Conservation (phyloP, 2,797 vertebrate species). For the Sparidentex hasta region DNA sequence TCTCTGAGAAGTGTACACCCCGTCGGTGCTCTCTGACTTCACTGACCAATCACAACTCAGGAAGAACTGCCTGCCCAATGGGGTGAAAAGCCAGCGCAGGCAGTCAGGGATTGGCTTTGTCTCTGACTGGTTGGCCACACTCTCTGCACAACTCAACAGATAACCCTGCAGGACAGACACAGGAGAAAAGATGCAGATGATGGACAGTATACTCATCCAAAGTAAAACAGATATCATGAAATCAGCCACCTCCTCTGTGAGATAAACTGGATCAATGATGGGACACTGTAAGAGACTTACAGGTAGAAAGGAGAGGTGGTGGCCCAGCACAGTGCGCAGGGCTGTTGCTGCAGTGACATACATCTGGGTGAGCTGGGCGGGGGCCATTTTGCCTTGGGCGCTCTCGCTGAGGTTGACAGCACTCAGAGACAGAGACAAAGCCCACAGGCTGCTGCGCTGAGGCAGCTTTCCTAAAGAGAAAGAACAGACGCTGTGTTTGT, state of each 20-base stretch:
- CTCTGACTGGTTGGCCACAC: constrained; percentile 86
- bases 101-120: constrained; percentile 90
- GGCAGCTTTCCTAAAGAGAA: constrained; percentile 90
- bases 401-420: constrained; percentile 96
- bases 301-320: constrained; percentile 91
- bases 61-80: constrained; percentile 95
- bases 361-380: constrained; percentile 91
- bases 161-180: constrained; percentile 86
- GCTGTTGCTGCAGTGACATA: constrained; percentile 93
- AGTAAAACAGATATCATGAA: neutral
- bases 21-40: constrained; percentile 88
- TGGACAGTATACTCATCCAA: neutral
- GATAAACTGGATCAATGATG: neutral
- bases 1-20: constrained; percentile 92
- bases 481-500: neutral
- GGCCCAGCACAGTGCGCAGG: constrained; percentile 87
- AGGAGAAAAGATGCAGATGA: neutral
- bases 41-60: constrained; percentile 96
- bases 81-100: constrained; percentile 95
- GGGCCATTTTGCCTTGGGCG: constrained; percentile 92
- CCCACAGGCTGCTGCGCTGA: constrained; percentile 89
- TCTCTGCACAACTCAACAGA: constrained; percentile 92
- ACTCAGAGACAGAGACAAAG: constrained; percentile 93
- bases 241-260: neutral
- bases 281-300: constrained; percentile 81